Base-by-base conservation (phyloP, 2,888 invertebrate species). In the Lumbricus terrestris region DNA sequence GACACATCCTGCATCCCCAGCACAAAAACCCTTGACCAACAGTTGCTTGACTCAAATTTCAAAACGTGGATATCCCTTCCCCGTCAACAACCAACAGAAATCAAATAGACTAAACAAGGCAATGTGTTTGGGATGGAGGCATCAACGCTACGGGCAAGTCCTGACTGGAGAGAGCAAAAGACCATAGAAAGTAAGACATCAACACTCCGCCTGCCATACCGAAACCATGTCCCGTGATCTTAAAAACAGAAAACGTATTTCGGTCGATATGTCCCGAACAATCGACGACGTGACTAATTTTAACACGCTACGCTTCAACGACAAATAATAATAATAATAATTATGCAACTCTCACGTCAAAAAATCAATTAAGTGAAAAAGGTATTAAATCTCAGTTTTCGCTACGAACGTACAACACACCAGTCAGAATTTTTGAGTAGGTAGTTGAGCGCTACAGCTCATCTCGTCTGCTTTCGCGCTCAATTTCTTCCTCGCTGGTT, bases 331-430 rank as follows among this genome's bases (percentile, higher is more conserved):
- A 69, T 69, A 69, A 69, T 85, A 69, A 69, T 85, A 85, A 85
- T 85, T 85, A 85, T 85, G 85, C 85, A 85, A 85, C 85, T 18
- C 37, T 85, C 85, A 85, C 85, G 16, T 37, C 85, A 85, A 85
- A 83, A n/a, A 85, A 23, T 35, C 33, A 83, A 83, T 35, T 20
- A 85, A 37, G 37, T 34, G 37, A 85, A 85, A 85, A 37, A 85
- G 33, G 85, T 85, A 37, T 35, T 85, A 34, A 85, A 85, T 85
- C 85, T 85, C 85, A 85, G 85, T 85, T 69, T n/a, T 69, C 20
- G 69, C 69, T n/a, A 69, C 2, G 69, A 69, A 69, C 69, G 29
- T n/a, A 69, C n/a, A n/a, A 69, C 69, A 69, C 69, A 8, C 69
- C 13, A 29, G n/a, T 69, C 69, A 69, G 69, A 69, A 69, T 69